Percentiles rank a stretch among this genome's conserved stretches.
Evolutionary conservation across 2,797 vertebrate species (phyloP).

Genomic region (Saxicola maurus): DNA sequence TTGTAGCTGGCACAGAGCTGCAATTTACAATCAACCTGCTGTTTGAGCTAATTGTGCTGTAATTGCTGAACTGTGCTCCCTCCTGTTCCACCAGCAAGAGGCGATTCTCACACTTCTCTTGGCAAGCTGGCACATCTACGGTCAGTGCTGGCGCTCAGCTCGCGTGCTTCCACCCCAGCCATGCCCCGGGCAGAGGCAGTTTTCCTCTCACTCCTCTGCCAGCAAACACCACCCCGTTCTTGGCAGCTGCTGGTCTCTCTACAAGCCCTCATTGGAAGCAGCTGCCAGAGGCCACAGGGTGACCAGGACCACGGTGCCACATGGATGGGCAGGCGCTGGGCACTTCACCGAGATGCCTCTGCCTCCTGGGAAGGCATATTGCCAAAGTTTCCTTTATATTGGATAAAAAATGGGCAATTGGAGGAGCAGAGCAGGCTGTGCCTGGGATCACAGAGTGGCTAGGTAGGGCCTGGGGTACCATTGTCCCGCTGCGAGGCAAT

Average conservation of each 20-base stretch:
- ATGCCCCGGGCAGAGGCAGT: not conserved
- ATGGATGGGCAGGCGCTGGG: not conserved
- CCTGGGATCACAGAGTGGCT: rapidly evolving
- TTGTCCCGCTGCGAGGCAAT: not conserved
- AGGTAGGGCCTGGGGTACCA: not conserved
- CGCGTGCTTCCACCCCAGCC: not conserved
- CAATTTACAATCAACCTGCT: slow-evolving; percentile 59
- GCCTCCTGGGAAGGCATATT: not conserved
- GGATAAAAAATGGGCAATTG: not conserved
- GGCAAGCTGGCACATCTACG: not conserved
- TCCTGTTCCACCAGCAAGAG: not conserved
- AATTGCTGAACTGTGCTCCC: slow-evolving; percentile 52
- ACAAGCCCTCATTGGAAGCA: not conserved
- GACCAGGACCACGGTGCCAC: rapidly evolving
- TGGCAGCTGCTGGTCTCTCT: not conserved
- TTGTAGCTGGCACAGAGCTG: slow-evolving; percentile 38
- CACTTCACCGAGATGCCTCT: not conserved
- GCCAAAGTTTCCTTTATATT: not conserved
- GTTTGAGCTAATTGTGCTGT: slow-evolving; percentile 57
- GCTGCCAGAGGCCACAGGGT: not conserved
- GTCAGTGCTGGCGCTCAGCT: not conserved
- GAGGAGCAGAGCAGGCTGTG: not conserved
- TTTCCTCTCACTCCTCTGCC: not conserved
- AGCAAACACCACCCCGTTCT: not conserved
- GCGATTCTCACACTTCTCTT: not conserved